phyloP scores from a whole-genome alignment of 2,888 invertebrate genomes.

The Oxytorus armatus region DNA sequence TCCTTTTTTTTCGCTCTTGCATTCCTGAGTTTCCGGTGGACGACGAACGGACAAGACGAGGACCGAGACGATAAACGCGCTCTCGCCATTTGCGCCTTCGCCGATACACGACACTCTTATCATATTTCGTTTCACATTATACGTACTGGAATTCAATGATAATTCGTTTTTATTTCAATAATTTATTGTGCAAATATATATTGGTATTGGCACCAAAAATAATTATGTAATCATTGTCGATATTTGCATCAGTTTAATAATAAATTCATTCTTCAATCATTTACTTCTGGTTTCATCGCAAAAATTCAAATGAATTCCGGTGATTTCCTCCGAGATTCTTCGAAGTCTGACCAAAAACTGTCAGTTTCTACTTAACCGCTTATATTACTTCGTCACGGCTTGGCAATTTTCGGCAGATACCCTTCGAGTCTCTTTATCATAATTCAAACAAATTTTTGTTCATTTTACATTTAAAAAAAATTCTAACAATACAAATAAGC shows the following conservation, averaged over 20 bases:
- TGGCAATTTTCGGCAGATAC: too few relatives aligned
- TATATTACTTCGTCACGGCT: too few relatives aligned
- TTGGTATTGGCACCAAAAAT: neutral
- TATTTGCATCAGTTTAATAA: neutral
- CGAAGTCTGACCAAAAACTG: neutral
- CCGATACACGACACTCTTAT: slow-evolving; percentile 6
- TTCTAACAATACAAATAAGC: neutral
- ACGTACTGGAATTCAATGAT: neutral
- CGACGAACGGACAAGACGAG: slow-evolving; percentile 28
- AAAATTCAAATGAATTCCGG: neutral
- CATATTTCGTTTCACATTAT: slow-evolving; percentile 3
- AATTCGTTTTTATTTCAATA: neutral
- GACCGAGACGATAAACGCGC: slow-evolving; percentile 19
- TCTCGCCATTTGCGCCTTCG: slow-evolving; percentile 22
- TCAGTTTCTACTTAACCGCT: slow-evolving; percentile 12
- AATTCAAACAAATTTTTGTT: neutral
- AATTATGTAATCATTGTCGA: neutral
- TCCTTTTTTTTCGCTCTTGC: slow-evolving; percentile 78
- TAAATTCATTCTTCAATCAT: neutral
- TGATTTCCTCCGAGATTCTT: neutral
- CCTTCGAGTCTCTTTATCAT: neutral
- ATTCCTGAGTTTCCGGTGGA: slow-evolving; percentile 76
- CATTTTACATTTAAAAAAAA: neutral
- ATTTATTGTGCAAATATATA: neutral
- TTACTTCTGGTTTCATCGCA: neutral